These are phyloP conservation scores for Poecilia velifera DNA, from an alignment of 2,797 vertebrate genomes.

Conservation along the genomic window DNA sequence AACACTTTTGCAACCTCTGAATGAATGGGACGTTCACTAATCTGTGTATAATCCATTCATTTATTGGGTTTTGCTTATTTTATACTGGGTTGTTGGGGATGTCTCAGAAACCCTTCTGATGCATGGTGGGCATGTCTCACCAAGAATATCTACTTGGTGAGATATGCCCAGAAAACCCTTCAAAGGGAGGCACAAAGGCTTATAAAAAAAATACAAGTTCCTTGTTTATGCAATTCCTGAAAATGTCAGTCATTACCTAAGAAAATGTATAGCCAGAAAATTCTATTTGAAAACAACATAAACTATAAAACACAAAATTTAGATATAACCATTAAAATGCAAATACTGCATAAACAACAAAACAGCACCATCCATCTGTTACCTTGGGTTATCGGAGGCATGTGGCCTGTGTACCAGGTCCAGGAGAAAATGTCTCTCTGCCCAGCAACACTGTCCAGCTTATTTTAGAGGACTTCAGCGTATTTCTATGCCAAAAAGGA, in stretches of 20 bases:
- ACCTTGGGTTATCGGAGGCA: not conserved
- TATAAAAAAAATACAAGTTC: not conserved
- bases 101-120: not conserved
- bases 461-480: not conserved
- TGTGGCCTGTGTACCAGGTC: not conserved
- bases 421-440: not conserved
- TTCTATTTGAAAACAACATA: not conserved
- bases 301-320: not conserved
- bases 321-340: not conserved
- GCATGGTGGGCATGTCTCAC: no score
- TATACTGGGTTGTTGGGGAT: not conserved
- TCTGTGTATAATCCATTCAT: not conserved
- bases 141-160: no score
- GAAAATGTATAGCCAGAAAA: not conserved
- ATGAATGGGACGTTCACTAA: not conserved
- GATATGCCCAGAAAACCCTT: not conserved
- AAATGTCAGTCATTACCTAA: not conserved
- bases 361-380: not conserved
- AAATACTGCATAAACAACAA: not conserved
- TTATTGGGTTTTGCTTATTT: not conserved
- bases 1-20: not conserved
- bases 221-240: not conserved
- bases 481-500: not conserved
- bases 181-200: not conserved
- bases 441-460: not conserved